Percentiles rank a stretch among this genome's conserved stretches.
phyloP scores from a whole-genome alignment of 2,888 invertebrate genomes.

The Petrolisthes manimaculis region DNA sequence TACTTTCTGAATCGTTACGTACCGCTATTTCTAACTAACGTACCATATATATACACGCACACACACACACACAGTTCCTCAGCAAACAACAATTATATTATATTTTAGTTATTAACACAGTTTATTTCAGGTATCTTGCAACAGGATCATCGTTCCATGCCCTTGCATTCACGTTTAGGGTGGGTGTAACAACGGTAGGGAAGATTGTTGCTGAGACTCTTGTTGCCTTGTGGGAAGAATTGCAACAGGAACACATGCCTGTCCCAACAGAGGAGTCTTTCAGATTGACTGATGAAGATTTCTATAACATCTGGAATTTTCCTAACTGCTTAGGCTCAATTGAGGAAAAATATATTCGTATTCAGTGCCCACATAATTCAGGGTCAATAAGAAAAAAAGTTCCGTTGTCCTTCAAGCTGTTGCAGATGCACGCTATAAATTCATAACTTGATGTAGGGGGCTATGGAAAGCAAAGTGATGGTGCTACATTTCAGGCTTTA shows the following conservation, averaged over 20 bases:
- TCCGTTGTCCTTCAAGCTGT: slow-evolving; percentile 59
- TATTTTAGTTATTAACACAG: neutral
- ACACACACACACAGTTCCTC: neutral
- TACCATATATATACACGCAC: too few relatives aligned
- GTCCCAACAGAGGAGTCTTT: neutral
- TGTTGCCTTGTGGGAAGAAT: slow-evolving; percentile 35
- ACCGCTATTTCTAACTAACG: too few relatives aligned
- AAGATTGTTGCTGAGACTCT: slow-evolving; percentile 41
- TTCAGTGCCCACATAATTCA: slow-evolving; percentile 56
- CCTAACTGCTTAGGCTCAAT: slow-evolving; percentile 66
- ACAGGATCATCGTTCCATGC: neutral
- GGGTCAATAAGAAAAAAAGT: slow-evolving; percentile 61
- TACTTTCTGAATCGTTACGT: too few relatives aligned
- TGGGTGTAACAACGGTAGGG: slow-evolving; percentile 19
- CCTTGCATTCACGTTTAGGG: neutral
- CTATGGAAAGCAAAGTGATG: slow-evolving; percentile 43
- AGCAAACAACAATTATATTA: neutral
- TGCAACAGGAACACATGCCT: slow-evolving; percentile 32
- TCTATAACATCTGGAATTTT: slow-evolving; percentile 66
- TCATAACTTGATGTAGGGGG: slow-evolving; percentile 46
- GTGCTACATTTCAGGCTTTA: slow-evolving; percentile 35
- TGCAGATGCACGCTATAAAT: slow-evolving; percentile 59
- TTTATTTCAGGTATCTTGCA: neutral
- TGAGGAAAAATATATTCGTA: slow-evolving; percentile 66
- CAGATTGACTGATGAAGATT: slow-evolving; percentile 32